Evolutionary conservation across 2,113 vertebrate genomes (phyloP).

Genomic region (Taurulus bubalis): DNA sequence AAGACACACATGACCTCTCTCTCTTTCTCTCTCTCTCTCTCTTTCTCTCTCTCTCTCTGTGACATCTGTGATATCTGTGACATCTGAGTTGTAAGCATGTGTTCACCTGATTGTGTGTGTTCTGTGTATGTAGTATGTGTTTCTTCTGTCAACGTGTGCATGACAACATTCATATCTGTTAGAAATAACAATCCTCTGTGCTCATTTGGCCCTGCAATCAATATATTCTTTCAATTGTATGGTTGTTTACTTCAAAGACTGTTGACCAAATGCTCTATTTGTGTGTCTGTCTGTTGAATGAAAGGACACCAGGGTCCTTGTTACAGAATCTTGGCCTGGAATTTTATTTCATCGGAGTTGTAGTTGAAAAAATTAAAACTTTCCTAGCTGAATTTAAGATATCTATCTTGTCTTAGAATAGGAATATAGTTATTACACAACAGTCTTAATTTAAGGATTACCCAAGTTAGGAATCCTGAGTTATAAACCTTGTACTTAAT

Average conservation of each 20-base stretch:
- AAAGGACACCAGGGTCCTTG: background rate
- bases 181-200: slow-evolving; percentile 33
- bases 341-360: background rate
- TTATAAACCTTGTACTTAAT: no score
- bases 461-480: no score
- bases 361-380: background rate
- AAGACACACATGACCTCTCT: slow-evolving; percentile 33
- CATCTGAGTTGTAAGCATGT: slow-evolving; percentile 27
- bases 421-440: no score
- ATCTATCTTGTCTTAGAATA: background rate
- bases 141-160: slow-evolving; percentile 40
- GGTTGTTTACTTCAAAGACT: slow-evolving; percentile 2
- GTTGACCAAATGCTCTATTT: background rate
- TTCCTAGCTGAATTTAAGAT: background rate
- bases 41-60: slow-evolving; percentile 1
- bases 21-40: slow-evolving; percentile 18
- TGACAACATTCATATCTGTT: slow-evolving; percentile 53
- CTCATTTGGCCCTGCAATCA: slow-evolving; percentile 2
- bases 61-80: slow-evolving; percentile 14
- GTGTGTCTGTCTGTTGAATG: background rate
- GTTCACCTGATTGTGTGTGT: slow-evolving; percentile 25
- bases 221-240: slow-evolving; percentile 10
- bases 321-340: background rate
- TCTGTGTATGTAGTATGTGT: slow-evolving; percentile 30
- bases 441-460: no score